Evolutionary conservation across 2,113 vertebrate genomes (phyloP).

Genomic region (Ascaphus truei): DNA sequence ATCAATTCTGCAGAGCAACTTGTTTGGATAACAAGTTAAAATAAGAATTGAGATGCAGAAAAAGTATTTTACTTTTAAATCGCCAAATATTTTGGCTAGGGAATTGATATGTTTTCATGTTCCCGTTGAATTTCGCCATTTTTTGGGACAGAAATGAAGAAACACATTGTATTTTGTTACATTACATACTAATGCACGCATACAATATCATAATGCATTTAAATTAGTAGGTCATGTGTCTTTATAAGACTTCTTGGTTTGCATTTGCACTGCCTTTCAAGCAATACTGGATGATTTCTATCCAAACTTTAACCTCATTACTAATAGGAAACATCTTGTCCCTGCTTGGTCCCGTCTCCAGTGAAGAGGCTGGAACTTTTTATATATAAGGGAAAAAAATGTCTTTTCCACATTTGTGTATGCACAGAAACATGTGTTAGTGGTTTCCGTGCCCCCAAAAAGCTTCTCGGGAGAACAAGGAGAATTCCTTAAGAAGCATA

Average conservation of each 20-base stretch:
- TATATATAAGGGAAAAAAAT: constrained; percentile 7
- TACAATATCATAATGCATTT: constrained; percentile 4
- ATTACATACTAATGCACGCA: neutral
- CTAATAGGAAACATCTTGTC: constrained; percentile 38
- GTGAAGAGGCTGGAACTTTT: constrained; percentile 21
- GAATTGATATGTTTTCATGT: too few relatives aligned
- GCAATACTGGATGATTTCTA: constrained; percentile 25
- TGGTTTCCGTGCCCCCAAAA: constrained; percentile 19
- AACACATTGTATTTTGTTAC: too few relatives aligned
- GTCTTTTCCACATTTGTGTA: constrained; percentile 19
- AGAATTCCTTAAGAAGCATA: constrained; percentile 15
- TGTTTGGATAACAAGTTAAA: too few relatives aligned
- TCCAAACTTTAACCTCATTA: constrained; percentile 31
- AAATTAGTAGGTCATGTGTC: constrained; percentile 28
- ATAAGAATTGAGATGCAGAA: too few relatives aligned
- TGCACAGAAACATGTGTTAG: constrained; percentile 35
- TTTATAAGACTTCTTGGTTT: neutral
- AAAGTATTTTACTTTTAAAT: too few relatives aligned
- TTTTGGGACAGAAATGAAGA: too few relatives aligned
- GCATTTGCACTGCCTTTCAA: constrained; percentile 20
- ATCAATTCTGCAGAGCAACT: too few relatives aligned
- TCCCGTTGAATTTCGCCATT: too few relatives aligned
- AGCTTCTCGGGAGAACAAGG: constrained; percentile 17
- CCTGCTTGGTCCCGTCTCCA: constrained; percentile 30
- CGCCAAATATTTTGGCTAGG: too few relatives aligned